Conservation (phyloP, 1,140 invertebrate genomes). For the Paraescarpia echinospica region DNA sequence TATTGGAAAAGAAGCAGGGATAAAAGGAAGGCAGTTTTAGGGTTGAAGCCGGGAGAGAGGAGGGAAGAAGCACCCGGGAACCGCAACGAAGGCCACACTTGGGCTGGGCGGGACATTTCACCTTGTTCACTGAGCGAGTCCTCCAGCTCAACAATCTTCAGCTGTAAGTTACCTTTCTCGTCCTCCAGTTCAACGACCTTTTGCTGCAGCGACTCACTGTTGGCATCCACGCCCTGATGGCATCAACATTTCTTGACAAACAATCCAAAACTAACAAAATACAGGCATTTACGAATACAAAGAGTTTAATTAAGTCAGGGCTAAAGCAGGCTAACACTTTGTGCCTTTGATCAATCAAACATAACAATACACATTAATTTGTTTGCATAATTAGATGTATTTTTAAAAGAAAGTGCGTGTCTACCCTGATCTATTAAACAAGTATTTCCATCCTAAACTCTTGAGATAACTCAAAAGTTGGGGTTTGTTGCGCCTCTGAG, state of each 20-base stretch:
- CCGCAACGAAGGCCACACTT: neutral
- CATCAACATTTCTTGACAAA: neutral
- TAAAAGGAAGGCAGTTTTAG: neutral
- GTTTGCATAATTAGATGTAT: too few species aligned
- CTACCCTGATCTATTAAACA: too few species aligned
- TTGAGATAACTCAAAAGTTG: too few species aligned
- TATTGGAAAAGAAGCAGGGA: neutral
- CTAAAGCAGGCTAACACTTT: too few species aligned
- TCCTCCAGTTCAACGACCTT: constrained; percentile 82
- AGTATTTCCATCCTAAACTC: too few species aligned
- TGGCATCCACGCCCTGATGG: neutral
- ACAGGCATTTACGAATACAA: neutral
- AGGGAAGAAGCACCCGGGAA: neutral
- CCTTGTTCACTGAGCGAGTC: constrained; percentile 59
- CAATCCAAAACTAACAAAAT: neutral
- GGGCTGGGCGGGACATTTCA: constrained; percentile 15
- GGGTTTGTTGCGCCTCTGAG: too few species aligned
- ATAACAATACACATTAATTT: too few species aligned
- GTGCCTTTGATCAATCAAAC: too few species aligned
- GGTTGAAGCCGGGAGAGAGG: neutral
- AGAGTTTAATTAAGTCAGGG: too few species aligned
- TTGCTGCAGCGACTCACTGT: constrained; percentile 66
- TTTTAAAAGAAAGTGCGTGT: too few species aligned
- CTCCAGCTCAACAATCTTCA: constrained; percentile 79
- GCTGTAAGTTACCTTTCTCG: constrained; percentile 84